Conservation (phyloP, 2,113 vertebrate species). For the Orientallactaga bullata region DNA sequence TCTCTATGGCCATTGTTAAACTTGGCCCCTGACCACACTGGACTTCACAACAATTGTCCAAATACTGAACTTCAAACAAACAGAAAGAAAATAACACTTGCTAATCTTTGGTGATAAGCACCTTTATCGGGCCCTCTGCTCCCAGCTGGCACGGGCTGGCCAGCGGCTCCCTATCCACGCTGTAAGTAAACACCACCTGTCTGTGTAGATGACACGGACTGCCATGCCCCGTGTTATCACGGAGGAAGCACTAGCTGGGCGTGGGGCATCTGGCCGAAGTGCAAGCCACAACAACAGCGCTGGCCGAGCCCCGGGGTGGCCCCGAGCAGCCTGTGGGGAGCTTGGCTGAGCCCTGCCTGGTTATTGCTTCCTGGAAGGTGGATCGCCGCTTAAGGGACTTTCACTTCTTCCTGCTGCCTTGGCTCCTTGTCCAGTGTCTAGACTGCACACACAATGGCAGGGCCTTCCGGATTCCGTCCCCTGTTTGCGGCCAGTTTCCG, state of each 20-base stretch:
- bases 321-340: conserved; percentile 7
- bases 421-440: conserved; percentile 47
- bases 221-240: conserved; percentile 84
- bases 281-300: conserved; percentile 69
- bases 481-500: conserved; percentile 45
- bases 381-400: conserved; percentile 44
- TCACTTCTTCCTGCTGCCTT: conserved; percentile 69
- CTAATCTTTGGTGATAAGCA: conserved; percentile 75
- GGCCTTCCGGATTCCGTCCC: conserved; percentile 68
- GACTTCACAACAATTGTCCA: conserved; percentile 69
- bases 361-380: conserved; percentile 71
- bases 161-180: background rate
- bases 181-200: conserved; percentile 84
- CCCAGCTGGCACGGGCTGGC: conserved; percentile 65
- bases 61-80: conserved; percentile 80
- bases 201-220: conserved; percentile 84
- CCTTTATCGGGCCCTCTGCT: conserved; percentile 75
- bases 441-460: conserved; percentile 22
- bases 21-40: background rate
- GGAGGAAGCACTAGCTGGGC: conserved; percentile 87
- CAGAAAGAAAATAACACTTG: conserved; percentile 55
- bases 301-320: conserved; percentile 70
- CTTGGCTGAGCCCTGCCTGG: background rate
- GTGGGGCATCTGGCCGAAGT: conserved; percentile 53
- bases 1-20: conserved; percentile 65